Percentiles rank a stretch among this genome's conserved stretches.
phyloP scores from a whole-genome alignment of 2,797 vertebrate species.

The Lepidocolaptes lacrymiger region DNA sequence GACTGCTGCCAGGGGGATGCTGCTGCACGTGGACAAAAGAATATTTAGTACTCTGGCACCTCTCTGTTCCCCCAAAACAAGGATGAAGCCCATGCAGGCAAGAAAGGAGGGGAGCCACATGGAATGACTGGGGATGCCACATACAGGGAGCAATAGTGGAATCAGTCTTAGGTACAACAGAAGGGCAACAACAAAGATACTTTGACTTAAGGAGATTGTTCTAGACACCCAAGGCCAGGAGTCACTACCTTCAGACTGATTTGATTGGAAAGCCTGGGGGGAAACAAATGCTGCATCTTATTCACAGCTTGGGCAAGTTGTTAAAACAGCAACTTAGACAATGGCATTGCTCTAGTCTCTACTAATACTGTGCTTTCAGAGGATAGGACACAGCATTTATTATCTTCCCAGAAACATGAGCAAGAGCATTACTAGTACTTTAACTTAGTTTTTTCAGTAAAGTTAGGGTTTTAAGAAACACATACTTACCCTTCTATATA shows the following conservation, averaged over 20 bases:
- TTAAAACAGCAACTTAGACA: neutral
- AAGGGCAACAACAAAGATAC: neutral
- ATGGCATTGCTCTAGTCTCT: neutral
- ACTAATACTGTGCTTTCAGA: neutral
- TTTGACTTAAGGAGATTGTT: neutral
- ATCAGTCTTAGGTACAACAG: fast-evolving
- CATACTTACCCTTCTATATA: neutral
- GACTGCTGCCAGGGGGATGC: neutral
- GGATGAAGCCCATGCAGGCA: fast-evolving
- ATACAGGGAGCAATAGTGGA: neutral
- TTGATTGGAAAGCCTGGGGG: neutral
- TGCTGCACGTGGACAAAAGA: neutral
- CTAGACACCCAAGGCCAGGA: neutral
- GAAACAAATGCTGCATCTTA: neutral
- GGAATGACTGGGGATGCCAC: neutral
- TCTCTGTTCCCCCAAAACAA: neutral
- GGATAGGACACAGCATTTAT: neutral
- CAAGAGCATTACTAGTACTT: neutral
- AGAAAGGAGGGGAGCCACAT: neutral
- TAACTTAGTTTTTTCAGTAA: neutral
- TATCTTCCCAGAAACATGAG: neutral
- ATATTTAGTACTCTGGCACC: neutral
- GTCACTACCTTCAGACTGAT: neutral
- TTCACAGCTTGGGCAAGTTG: neutral
- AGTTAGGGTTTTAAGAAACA: neutral